Conservation (phyloP, 2,888 invertebrate genomes). For the Neelides folsomi region DNA sequence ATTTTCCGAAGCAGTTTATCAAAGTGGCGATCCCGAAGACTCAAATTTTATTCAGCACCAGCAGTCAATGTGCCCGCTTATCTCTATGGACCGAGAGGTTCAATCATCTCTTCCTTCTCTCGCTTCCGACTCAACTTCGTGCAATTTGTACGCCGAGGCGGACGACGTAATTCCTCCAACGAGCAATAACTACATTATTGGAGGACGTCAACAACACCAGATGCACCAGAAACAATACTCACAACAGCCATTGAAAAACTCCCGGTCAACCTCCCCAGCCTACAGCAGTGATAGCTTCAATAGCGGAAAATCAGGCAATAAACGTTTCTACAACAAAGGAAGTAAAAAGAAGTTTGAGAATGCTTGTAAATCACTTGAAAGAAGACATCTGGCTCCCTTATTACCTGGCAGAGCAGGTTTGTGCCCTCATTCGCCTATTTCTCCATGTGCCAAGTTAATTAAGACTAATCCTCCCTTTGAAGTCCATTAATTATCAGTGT, state of each 20-base stretch:
- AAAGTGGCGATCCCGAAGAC: slow-evolving; percentile 33
- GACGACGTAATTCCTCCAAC: slow-evolving; percentile 29
- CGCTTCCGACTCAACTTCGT: slow-evolving; percentile 33
- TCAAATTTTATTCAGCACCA: slow-evolving; percentile 26
- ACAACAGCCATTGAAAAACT: slow-evolving; percentile 26
- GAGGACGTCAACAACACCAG: slow-evolving; percentile 14
- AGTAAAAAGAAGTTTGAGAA: slow-evolving; percentile 33
- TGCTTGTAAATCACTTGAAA: slow-evolving; percentile 31
- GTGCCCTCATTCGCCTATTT: slow-evolving; percentile 1
- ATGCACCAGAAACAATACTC: slow-evolving; percentile 12
- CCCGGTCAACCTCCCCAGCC: slow-evolving; percentile 31
- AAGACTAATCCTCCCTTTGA: neutral
- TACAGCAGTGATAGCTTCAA: slow-evolving; percentile 34
- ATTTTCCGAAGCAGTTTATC: slow-evolving; percentile 32
- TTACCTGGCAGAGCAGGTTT: slow-evolving; percentile 29
- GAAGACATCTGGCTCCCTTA: slow-evolving; percentile 31
- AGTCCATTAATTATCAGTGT: neutral
- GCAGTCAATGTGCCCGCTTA: slow-evolving; percentile 19
- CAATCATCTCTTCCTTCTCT: slow-evolving; percentile 42
- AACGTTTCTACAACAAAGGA: slow-evolving; percentile 29
- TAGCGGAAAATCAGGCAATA: slow-evolving; percentile 41
- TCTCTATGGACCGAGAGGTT: slow-evolving; percentile 40
- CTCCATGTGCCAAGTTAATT: neutral
- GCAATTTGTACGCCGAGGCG: slow-evolving; percentile 33
- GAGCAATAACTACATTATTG: slow-evolving; percentile 17